phyloP scores from a whole-genome alignment of 2,113 vertebrate genomes.

The Plotosus lineatus region DNA sequence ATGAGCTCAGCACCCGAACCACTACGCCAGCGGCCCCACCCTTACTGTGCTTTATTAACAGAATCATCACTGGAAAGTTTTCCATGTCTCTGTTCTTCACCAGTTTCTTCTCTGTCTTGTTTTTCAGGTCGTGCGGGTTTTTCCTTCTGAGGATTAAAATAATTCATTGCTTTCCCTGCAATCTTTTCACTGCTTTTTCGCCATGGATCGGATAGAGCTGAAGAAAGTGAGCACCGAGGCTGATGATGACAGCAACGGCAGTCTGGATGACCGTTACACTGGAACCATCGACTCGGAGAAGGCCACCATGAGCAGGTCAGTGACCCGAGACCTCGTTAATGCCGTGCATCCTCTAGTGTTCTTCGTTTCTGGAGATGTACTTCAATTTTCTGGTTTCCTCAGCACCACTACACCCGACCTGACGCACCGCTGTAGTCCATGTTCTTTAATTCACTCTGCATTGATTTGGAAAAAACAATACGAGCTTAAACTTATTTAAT shows the following conservation, averaged over 20 bases:
- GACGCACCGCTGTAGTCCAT: no score
- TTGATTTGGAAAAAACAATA: no score
- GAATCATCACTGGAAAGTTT: not conserved
- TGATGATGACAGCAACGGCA: conserved; percentile 85
- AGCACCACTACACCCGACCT: not conserved
- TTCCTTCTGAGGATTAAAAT: not conserved
- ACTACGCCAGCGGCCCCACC: no score
- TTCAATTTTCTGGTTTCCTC: not conserved
- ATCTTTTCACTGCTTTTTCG: not conserved
- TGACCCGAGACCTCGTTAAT: not conserved
- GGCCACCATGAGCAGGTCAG: conserved; percentile 81
- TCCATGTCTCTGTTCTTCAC: not conserved
- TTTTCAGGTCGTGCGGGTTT: not conserved
- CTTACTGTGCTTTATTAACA: not conserved
- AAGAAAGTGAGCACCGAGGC: conserved; percentile 82
- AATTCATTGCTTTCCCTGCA: not conserved
- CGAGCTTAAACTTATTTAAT: not conserved
- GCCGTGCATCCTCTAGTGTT: not conserved
- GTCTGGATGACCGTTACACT: conserved; percentile 78
- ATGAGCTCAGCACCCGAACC: no score
- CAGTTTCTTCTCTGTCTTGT: not conserved
- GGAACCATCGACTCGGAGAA: conserved; percentile 78
- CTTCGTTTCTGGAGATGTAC: not conserved
- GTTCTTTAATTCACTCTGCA: not conserved
- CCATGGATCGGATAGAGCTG: conserved; percentile 89